phyloP scores from a whole-genome alignment of 2,797 vertebrate species.

The Enteromius anoplus region DNA sequence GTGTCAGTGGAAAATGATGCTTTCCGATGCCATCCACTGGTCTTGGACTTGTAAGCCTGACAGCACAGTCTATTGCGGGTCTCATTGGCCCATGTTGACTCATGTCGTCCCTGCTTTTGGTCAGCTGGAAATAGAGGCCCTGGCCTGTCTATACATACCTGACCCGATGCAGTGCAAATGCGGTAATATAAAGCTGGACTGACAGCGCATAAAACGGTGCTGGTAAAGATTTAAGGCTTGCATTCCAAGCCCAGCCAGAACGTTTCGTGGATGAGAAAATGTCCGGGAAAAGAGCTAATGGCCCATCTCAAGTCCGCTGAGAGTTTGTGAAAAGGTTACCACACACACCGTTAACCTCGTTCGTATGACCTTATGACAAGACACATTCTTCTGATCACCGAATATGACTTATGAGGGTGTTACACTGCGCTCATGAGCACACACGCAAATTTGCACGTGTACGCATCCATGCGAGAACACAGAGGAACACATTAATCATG shows the following conservation, averaged over 20 bases:
- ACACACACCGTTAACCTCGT: slow-evolving; percentile 54
- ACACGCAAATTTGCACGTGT: neutral
- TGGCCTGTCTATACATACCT: slow-evolving; percentile 13
- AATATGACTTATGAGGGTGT: slow-evolving; percentile 63
- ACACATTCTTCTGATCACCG: slow-evolving; percentile 66
- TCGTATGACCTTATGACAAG: slow-evolving; percentile 59
- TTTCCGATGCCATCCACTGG: neutral
- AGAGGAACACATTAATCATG: slow-evolving; percentile 40
- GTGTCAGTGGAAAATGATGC: neutral
- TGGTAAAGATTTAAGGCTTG: slow-evolving; percentile 29
- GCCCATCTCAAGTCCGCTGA: slow-evolving; percentile 32
- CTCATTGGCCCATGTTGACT: neutral
- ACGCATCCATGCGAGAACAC: slow-evolving; percentile 3
- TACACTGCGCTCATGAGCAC: neutral
- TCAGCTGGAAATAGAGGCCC: neutral
- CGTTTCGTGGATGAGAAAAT: slow-evolving; percentile 25
- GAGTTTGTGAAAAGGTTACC: slow-evolving; percentile 55
- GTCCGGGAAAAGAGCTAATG: slow-evolving; percentile 45
- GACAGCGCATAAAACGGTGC: slow-evolving; percentile 31
- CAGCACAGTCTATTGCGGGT: neutral
- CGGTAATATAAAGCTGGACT: slow-evolving; percentile 24
- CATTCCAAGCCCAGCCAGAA: slow-evolving; percentile 23
- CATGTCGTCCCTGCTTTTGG: neutral
- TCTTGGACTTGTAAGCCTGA: neutral
- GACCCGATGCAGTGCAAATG: slow-evolving; percentile 30